Evolutionary conservation across 2,113 vertebrate species (phyloP).

Genomic region (human): GRCh38 chr12:82004501-82005000

Average conservation of each 20-base stretch:
- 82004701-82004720: neutral
- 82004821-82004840: neutral
- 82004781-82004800: neutral
- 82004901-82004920: neutral
- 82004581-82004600: neutral
- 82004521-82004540: neutral
- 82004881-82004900: neutral
- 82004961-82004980: neutral
- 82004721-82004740: neutral
- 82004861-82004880: neutral
- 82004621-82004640: neutral
- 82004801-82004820: neutral
- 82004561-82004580: neutral
- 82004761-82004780: neutral
- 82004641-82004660: neutral
- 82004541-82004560: constrained; percentile 13
- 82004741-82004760: neutral
- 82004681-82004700: neutral
- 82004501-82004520: neutral
- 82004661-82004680: neutral
- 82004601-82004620: neutral
- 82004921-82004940: neutral
- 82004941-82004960: neutral
- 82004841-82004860: neutral
- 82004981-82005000: neutral